Evolutionary conservation across 2,888 invertebrate genomes (phyloP).

Genomic region (Seira ritae): DNA sequence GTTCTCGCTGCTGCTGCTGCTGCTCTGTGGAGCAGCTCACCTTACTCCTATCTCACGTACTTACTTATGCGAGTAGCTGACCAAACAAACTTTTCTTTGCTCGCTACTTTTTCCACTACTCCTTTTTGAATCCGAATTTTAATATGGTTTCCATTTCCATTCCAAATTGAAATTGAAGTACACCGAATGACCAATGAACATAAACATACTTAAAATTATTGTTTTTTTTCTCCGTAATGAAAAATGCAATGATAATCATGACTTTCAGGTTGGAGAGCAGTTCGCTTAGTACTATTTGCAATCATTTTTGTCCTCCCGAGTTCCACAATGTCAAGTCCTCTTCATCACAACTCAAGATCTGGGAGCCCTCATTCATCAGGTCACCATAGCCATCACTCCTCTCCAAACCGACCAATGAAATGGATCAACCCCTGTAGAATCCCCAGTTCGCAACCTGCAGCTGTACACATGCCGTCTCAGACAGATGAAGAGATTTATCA

Average conservation of each 20-base stretch:
- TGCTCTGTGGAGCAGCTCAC: not conserved
- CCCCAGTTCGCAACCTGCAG: conserved; percentile 60
- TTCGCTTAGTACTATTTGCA: conserved; percentile 61
- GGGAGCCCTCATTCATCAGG: conserved; percentile 54
- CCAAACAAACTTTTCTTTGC: too few relatives aligned
- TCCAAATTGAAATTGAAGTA: not conserved
- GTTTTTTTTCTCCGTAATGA: not conserved
- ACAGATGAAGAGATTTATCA: conserved; percentile 70
- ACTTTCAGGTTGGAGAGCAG: conserved; percentile 69
- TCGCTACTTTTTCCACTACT: not conserved
- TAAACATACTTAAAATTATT: too few relatives aligned
- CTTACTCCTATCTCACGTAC: not conserved
- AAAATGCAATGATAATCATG: not conserved
- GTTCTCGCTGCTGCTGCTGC: conserved; percentile 21
- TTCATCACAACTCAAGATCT: conserved; percentile 61
- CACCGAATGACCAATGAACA: too few relatives aligned
- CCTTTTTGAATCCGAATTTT: not conserved
- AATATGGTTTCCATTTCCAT: not conserved
- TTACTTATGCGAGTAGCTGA: too few relatives aligned
- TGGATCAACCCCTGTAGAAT: conserved; percentile 74
- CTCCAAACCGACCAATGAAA: conserved; percentile 70
- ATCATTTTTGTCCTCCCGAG: conserved; percentile 64
- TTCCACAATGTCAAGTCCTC: conserved; percentile 71
- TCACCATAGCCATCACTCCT: conserved; percentile 58
- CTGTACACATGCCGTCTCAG: conserved; percentile 67